Conservation (phyloP, 2,797 vertebrate genomes). For the Leuciscus waleckii region DNA sequence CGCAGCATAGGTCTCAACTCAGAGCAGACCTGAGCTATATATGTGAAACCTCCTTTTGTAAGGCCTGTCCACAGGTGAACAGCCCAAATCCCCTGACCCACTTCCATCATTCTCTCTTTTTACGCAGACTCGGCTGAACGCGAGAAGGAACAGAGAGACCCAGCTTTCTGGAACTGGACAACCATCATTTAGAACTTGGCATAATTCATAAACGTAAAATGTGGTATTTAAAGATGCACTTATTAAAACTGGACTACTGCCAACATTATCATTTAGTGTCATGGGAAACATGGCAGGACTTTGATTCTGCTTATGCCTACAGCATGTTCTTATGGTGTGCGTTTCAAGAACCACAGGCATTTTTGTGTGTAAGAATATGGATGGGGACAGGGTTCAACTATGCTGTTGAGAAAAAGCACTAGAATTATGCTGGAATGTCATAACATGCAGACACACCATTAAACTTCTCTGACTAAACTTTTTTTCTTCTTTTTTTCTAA, state of each 20-base stretch:
- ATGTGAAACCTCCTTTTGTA: background rate
- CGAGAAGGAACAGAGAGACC: background rate
- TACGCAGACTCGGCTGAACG: background rate
- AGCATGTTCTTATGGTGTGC: background rate
- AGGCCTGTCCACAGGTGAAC: background rate
- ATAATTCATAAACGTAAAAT: background rate
- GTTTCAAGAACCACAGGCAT: background rate
- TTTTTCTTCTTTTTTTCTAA: background rate
- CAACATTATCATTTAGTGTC: background rate
- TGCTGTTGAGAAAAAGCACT: background rate
- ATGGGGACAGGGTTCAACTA: background rate
- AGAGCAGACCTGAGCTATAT: background rate
- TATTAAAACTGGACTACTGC: background rate
- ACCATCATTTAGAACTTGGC: background rate
- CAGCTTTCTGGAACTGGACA: background rate
- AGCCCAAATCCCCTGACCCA: slow-evolving; percentile 22
- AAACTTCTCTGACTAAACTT: slow-evolving; percentile 8
- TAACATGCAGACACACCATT: slow-evolving; percentile 3
- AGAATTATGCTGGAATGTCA: background rate
- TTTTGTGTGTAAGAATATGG: background rate
- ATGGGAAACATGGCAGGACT: background rate
- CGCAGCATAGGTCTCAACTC: slow-evolving; percentile 35
- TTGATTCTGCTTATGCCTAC: background rate
- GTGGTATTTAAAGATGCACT: background rate
- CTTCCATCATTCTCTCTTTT: slow-evolving; percentile 23